A percentile compares a stretch with the other conserved stretches of the same genome.
Evolutionary conservation across 2,113 vertebrate species (phyloP).

Genomic region (Etia nguti): DNA sequence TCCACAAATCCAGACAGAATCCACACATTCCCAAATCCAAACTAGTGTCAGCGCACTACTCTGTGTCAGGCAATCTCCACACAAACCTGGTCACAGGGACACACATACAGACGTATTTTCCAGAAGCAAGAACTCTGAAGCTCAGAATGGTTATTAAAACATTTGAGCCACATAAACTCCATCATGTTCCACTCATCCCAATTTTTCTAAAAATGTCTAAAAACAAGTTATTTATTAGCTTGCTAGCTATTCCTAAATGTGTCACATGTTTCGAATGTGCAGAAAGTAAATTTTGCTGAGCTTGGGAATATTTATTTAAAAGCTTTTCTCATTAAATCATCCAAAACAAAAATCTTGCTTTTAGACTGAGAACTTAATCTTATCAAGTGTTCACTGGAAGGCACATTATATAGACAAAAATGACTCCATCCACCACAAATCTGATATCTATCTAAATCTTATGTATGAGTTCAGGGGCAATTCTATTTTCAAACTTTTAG

Average conservation of each 20-base stretch:
- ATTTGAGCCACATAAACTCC: fast-evolving
- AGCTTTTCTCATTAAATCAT: neutral
- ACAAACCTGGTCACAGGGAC: neutral
- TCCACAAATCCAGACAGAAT: neutral
- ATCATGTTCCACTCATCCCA: neutral
- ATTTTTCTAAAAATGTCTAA: neutral
- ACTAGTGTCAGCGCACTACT: neutral
- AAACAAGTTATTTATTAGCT: neutral
- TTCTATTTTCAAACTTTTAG: neutral
- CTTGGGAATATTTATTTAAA: neutral
- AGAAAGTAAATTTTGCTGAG: fast-evolving
- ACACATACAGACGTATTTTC: neutral
- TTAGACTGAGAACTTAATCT: neutral
- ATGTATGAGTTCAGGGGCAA: fast-evolving
- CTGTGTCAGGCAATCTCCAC: neutral
- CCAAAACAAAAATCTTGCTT: neutral
- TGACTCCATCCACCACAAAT: neutral
- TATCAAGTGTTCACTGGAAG: neutral
- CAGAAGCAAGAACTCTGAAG: neutral
- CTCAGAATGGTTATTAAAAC: neutral
- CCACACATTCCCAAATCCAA: neutral
- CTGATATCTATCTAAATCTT: neutral
- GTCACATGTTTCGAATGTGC: neutral
- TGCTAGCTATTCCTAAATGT: neutral
- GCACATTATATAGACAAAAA: neutral